phyloP scores from a whole-genome alignment of 2,797 vertebrate genomes.

The Gouania willdenowi region DNA sequence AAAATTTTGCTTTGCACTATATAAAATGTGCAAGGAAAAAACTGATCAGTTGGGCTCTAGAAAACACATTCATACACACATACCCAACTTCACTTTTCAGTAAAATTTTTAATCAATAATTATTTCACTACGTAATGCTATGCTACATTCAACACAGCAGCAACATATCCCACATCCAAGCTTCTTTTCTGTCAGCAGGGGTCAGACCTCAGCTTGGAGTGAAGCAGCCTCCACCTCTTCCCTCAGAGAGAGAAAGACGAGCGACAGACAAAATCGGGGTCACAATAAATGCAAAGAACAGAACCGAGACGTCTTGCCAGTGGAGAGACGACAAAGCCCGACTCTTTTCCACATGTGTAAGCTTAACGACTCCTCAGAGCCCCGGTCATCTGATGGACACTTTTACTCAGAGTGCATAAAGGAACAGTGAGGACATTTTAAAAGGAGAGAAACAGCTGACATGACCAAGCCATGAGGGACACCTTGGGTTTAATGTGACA shows the following conservation, averaged over 20 bases:
- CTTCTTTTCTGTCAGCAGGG: slow-evolving; percentile 67
- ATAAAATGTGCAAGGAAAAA: too few relatives aligned
- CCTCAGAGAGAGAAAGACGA: background rate
- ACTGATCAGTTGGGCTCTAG: too few relatives aligned
- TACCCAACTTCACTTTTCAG: slow-evolving; percentile 4
- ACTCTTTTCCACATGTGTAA: slow-evolving; percentile 40
- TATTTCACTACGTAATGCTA: slow-evolving; percentile 47
- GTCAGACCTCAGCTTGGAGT: slow-evolving; percentile 66
- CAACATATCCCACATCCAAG: slow-evolving; percentile 50
- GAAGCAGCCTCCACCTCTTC: too few relatives aligned
- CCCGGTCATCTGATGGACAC: slow-evolving; percentile 15
- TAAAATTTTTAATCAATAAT: slow-evolving; percentile 48
- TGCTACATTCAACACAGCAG: slow-evolving; percentile 25
- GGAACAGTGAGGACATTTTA: slow-evolving; percentile 21
- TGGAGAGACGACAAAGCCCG: slow-evolving; percentile 20
- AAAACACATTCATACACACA: too few relatives aligned
- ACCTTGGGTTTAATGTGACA: slow-evolving; percentile 8
- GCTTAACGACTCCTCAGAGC: slow-evolving; percentile 27
- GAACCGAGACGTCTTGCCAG: slow-evolving; percentile 36
- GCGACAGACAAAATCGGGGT: slow-evolving; percentile 37
- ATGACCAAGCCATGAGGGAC: too few relatives aligned
- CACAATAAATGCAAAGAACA: slow-evolving; percentile 40
- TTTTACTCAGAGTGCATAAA: slow-evolving; percentile 22
- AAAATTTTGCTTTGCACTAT: too few relatives aligned
- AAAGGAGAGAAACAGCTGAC: slow-evolving; percentile 44